Conservation (phyloP, 2,888 invertebrate species). For the Leucophora obtusa region DNA sequence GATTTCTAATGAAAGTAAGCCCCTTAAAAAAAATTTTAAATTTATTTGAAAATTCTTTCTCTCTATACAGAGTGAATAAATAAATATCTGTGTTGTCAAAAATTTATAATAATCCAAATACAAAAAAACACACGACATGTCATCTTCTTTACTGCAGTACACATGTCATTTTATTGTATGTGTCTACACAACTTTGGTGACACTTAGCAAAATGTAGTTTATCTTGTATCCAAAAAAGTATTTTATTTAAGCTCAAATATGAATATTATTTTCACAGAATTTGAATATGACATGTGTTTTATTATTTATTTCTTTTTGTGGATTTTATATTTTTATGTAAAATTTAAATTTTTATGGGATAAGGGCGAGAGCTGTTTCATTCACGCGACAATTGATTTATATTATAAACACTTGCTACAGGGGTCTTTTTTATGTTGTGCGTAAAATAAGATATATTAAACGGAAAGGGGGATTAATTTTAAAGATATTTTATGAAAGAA, state of each 20-base stretch:
- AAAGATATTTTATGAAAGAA: slow-evolving; percentile 13
- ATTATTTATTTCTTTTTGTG: slow-evolving; percentile 4
- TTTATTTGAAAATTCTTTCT: neutral
- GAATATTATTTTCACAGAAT: slow-evolving; percentile 43
- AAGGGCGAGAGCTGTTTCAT: slow-evolving; percentile 26
- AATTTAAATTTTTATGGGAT: slow-evolving; percentile 17
- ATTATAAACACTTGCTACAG: slow-evolving; percentile 55
- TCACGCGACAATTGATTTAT: slow-evolving; percentile 60
- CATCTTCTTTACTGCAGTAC: slow-evolving; percentile 12
- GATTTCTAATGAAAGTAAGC: too few species aligned
- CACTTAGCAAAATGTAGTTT: slow-evolving; percentile 56
- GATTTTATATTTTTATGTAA: slow-evolving; percentile 38
- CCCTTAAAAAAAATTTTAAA: neutral
- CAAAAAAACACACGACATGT: slow-evolving; percentile 19
- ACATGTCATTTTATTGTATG: slow-evolving; percentile 38
- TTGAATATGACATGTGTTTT: slow-evolving; percentile 60
- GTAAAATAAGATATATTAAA: neutral
- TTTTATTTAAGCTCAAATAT: slow-evolving; percentile 13
- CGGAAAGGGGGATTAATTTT: slow-evolving; percentile 54
- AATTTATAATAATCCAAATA: neutral
- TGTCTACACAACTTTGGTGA: slow-evolving; percentile 49
- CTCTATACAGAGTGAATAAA: neutral
- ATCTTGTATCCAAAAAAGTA: slow-evolving; percentile 55
- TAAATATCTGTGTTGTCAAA: neutral
- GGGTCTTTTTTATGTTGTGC: neutral